A percentile compares a stretch with the other conserved stretches of the same genome.
phyloP scores from a whole-genome alignment of 2,113 vertebrate species.

The Platichthys flesus region DNA sequence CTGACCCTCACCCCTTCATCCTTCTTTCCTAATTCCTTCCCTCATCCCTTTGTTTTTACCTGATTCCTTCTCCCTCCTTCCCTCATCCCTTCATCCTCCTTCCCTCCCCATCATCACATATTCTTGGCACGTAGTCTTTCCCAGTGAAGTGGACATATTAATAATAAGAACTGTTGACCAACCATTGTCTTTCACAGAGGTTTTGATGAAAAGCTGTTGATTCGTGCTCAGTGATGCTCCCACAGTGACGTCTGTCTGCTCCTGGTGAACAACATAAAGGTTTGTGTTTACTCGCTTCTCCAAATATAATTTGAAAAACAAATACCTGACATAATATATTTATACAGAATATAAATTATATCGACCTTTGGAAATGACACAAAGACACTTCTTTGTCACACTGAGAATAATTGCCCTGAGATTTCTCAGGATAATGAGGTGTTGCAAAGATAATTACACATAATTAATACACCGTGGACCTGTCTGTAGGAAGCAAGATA shows the following conservation, averaged over 20 bases:
- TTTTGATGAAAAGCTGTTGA: background rate
- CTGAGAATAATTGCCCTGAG: background rate
- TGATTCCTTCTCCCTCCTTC: background rate
- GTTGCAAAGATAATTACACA: background rate
- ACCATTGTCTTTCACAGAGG: background rate
- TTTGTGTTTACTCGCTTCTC: background rate
- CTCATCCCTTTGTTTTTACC: too few species aligned
- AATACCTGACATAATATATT: background rate
- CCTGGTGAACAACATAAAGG: background rate
- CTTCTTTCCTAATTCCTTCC: too few species aligned
- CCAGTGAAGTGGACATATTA: too few species aligned
- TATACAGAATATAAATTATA: background rate
- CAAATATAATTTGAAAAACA: background rate
- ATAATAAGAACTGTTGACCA: too few species aligned
- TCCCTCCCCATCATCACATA: too few species aligned
- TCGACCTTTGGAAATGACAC: background rate
- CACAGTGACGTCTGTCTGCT: background rate
- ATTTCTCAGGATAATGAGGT: background rate
- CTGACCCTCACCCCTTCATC: too few species aligned
- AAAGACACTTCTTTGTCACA: background rate
- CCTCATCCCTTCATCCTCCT: background rate
- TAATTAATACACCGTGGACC: slow-evolving; percentile 9
- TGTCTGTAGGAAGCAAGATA: background rate
- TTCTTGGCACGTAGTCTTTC: too few species aligned
- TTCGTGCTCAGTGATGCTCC: background rate